These are phyloP conservation scores for Bradypus variegatus DNA, from an alignment of 2,797 vertebrate species.

Conservation along the genomic window DNA sequence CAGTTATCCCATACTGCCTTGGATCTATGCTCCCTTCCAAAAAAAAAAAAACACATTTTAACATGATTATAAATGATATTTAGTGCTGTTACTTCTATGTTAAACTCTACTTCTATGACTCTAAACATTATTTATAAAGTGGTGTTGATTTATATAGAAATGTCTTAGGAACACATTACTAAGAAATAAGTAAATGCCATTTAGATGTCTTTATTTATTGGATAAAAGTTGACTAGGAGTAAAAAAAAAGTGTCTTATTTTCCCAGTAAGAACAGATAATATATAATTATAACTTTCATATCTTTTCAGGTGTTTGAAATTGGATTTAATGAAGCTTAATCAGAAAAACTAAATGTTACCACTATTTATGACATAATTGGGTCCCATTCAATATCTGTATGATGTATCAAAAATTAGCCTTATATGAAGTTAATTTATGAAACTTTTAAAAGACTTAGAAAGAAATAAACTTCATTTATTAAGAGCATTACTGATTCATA, in stretches of 20 bases:
- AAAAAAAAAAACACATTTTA: not conserved
- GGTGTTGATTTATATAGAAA: not conserved
- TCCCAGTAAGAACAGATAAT: not conserved
- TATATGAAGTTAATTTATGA: not conserved
- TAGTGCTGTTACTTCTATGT: not conserved
- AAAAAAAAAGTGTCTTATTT: not conserved
- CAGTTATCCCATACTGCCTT: not conserved
- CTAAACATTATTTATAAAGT: not conserved
- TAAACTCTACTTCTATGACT: too few species aligned
- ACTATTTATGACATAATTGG: not conserved
- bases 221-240: not conserved
- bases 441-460: not conserved
- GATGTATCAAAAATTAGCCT: not conserved
- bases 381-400: not conserved
- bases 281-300: not conserved
- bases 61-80: not conserved
- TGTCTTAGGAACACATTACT: not conserved
- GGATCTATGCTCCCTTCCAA: not conserved
- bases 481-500: not conserved
- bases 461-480: not conserved
- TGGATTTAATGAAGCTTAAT: not conserved
- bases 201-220: not conserved
- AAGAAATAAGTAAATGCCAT: not conserved
- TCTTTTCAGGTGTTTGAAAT: not conserved
- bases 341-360: not conserved